Evolutionary conservation across 2,113 vertebrate genomes (phyloP), one percentile per base, ranked within the genome.

Genomic region (Percina caprodes): DNA sequence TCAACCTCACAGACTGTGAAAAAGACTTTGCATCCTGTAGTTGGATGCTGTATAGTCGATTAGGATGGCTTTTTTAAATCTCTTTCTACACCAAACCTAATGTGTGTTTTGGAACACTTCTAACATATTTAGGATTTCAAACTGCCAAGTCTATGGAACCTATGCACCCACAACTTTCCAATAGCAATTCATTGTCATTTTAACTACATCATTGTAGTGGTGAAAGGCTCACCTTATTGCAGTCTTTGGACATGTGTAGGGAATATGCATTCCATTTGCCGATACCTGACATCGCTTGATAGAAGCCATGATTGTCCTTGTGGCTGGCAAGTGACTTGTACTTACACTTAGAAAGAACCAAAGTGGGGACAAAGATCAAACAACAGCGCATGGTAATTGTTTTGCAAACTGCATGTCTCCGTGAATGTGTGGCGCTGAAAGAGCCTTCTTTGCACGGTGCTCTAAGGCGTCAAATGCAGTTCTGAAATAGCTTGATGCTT

Each of bases 401-500:
- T 94, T 93, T 90, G 88, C 52, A 89, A 91, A 89, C 79, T 82
- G 90, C 86, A 90, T 91, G 92, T 87, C 92, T 91, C 76, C 6
- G 30, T 79, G 83, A 88, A 90, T 69, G 86, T 81, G 77, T 58
- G 66, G 70, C 56, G 10, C 88, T 89, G 82, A 93, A 91, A 89
- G 83, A 83, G 60, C 68, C 73, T 78, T 89, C 89, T 90, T 86
- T 83, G 74, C 80, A 24, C 68, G 16, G 85, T 46, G 66, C 87
- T 92, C 88, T 89, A 75, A 91, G 87, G 82, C 86, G 69, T 90
- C 91, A 92, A 90, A 94, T 84, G 85, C 76, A 84, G 82, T 88
- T 91, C 83, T 86, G 82, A 93, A 94, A 94, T 90, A 84, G 92
- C 88, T 86, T 67, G 65, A 86, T 89, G 88, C 89, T 86, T 94